A percentile compares a stretch with the other conserved stretches of the same genome.
phyloP scores from a whole-genome alignment of 2,888 invertebrate genomes.

The Tethea ocularis region DNA sequence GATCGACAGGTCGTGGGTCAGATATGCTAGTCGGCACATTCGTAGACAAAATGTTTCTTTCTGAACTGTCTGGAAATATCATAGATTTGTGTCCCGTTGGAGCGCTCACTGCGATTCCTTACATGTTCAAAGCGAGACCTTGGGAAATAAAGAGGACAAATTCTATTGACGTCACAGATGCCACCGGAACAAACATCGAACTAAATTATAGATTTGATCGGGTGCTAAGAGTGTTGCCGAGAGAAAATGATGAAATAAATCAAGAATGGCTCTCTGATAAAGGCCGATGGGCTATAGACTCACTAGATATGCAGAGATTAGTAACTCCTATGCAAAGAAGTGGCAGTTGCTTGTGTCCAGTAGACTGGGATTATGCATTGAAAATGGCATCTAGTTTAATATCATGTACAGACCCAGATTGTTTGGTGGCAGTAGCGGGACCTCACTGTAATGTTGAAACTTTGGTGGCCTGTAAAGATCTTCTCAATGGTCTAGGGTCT shows the following conservation, averaged over 20 bases:
- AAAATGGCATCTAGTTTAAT: slow-evolving; percentile 86
- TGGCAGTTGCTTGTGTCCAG: slow-evolving; percentile 87
- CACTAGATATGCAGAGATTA: slow-evolving; percentile 96
- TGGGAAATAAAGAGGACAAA: slow-evolving; percentile 95
- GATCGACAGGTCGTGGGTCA: slow-evolving; percentile 94
- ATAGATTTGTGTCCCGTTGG: slow-evolving; percentile 99
- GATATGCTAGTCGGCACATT: slow-evolving; percentile 99
- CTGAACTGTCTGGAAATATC: slow-evolving; percentile 98
- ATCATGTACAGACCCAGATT: slow-evolving; percentile 83
- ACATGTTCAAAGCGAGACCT: slow-evolving; percentile 97
- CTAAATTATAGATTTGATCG: slow-evolving; percentile 64
- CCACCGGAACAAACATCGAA: slow-evolving; percentile 72
- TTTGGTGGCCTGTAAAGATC: slow-evolving; percentile 69
- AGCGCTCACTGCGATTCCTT: slow-evolving; percentile 98
- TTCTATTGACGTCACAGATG: slow-evolving; percentile 75
- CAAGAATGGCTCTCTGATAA: slow-evolving; percentile 99
- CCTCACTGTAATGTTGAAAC: slow-evolving; percentile 71
- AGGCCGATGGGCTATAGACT: slow-evolving; percentile 98
- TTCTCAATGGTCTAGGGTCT: slow-evolving; percentile 64
- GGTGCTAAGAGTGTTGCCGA: slow-evolving; percentile 65
- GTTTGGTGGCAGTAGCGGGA: slow-evolving; percentile 70
- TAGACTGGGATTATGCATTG: slow-evolving; percentile 97
- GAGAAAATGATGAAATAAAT: slow-evolving; percentile 85
- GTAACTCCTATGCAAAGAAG: slow-evolving; percentile 95
- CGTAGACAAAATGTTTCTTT: slow-evolving; percentile 97